Conservation (phyloP, 1,140 invertebrate genomes). For the Pseudomyrmex flavicornis region DNA sequence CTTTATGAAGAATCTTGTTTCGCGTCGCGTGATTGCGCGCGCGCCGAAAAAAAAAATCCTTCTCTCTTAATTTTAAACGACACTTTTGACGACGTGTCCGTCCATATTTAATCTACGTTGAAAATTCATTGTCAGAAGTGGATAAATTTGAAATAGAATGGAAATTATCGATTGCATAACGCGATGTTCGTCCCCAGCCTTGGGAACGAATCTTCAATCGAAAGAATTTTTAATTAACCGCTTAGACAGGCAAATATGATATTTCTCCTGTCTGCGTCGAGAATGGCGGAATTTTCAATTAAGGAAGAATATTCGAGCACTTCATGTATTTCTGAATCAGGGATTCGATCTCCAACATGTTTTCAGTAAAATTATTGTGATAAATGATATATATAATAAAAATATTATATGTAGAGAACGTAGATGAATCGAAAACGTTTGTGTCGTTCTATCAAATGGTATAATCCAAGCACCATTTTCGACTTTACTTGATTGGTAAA, state of each 20-base stretch:
- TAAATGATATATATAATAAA: neutral
- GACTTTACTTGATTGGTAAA: neutral
- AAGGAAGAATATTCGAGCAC: neutral
- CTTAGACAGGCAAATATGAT: slow-evolving; percentile 52
- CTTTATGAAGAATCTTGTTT: slow-evolving; percentile 59
- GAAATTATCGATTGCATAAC: slow-evolving; percentile 50
- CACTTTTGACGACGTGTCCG: slow-evolving; percentile 31
- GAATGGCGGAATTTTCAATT: slow-evolving; percentile 45
- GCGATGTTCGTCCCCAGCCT: neutral
- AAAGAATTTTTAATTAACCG: slow-evolving; percentile 60
- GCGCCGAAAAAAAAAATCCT: slow-evolving; percentile 9
- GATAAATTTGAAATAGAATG: slow-evolving; percentile 30
- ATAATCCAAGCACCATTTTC: neutral
- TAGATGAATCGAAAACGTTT: neutral
- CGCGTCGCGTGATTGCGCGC: slow-evolving; percentile 45
- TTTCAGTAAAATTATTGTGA: neutral
- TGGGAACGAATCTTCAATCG: neutral
- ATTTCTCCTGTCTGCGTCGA: slow-evolving; percentile 19
- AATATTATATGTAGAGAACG: neutral
- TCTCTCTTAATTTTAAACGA: slow-evolving; percentile 35
- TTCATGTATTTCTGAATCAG: neutral
- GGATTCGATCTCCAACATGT: neutral
- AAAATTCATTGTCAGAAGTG: slow-evolving; percentile 1
- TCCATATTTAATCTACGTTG: slow-evolving; percentile 44
- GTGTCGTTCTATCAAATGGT: neutral